Conservation (phyloP, 2,113 vertebrate species). For the Callipepla squamata region DNA sequence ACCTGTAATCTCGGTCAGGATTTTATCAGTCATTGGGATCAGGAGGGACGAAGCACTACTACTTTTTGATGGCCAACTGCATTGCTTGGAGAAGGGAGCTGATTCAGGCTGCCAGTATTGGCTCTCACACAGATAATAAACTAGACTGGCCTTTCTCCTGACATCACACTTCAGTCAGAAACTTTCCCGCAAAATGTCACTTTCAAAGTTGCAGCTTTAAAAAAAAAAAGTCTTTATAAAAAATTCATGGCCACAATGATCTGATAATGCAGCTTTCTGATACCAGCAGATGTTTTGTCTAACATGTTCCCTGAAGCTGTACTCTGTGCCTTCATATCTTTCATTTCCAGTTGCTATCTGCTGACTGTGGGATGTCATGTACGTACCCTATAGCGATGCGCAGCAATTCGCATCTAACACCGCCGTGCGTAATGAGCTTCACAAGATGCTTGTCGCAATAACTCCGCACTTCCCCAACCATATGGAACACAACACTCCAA, state of each 20-base stretch:
- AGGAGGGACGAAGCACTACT: not conserved
- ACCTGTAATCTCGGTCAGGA: not conserved
- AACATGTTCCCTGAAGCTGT: conserved; percentile 89
- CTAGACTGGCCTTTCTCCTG: conserved; percentile 72
- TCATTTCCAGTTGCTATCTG: conserved; percentile 89
- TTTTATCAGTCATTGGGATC: not conserved
- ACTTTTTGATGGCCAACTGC: not conserved
- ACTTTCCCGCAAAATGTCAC: conserved; percentile 82
- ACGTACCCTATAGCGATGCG: conserved; percentile 86
- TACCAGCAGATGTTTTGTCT: conserved; percentile 93
- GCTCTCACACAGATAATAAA: conserved; percentile 54
- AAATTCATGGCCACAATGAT: conserved; percentile 88
- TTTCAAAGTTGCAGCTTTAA: conserved; percentile 82
- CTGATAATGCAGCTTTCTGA: conserved; percentile 87
- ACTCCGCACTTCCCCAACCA: conserved; percentile 86
- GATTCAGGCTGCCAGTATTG: conserved; percentile 6
- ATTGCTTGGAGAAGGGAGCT: not conserved
- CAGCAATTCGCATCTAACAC: conserved; percentile 84
- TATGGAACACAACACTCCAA: conserved; percentile 90
- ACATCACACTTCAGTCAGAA: conserved; percentile 80
- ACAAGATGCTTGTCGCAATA: conserved; percentile 88
- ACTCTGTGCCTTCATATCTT: conserved; percentile 85
- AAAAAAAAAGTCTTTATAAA: conserved; percentile 82
- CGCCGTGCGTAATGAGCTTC: conserved; percentile 84
- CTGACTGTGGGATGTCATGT: conserved; percentile 88